Base-by-base conservation (phyloP, 2,797 vertebrate genomes). In the Clamator glandarius region DNA sequence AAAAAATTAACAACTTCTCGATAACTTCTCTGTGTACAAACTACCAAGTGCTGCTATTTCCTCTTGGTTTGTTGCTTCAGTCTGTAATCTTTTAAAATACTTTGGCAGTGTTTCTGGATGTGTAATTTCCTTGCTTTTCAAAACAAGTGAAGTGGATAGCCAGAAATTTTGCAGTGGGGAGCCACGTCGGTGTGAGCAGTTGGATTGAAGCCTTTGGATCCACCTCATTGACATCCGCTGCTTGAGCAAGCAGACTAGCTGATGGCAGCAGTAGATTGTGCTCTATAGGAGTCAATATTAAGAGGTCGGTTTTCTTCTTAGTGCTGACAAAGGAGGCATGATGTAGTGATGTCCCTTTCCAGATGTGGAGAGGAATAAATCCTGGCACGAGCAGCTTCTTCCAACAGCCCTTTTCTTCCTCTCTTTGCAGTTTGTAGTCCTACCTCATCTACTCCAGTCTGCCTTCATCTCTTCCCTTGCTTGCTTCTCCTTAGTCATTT, bases 51-150 rank as follows among this genome's bases (percentile, higher is more conserved):
- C 54, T 59, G 84, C 42, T 72, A 83, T 94, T 94, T 92, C 82
- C 78, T 93, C 8, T 6, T 48, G 66, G 52, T 89, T 89, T 91
- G 59, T 94, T 84, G 25, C 36, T 75, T 78, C 20, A 36, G 23
- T 68, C 66, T 83, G 72, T 77, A 92, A 41, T 84, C 54, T 58
- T 85, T 62, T n/a, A 15, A 90, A 76, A 76, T 46, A 58, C n/a
- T 74, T 13, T 91, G 87, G 78, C 86, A 68, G 61, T 35, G 77
- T 68, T 79, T 82, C 75, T 85, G 68, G 46, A 42, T 90, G 67
- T 62, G 85, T 84, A 89, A 91, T 69, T 94, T 95, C 91, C 87
- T 69, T 57, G 61, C 44, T 66, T 19, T 88, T 84, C 52, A 62
- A 58, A 93, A 62, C 20, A 51, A 89, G 21, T 14, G 8, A 63